phyloP scores from a whole-genome alignment of 2,797 vertebrate species.

The Valencia hispanica region DNA sequence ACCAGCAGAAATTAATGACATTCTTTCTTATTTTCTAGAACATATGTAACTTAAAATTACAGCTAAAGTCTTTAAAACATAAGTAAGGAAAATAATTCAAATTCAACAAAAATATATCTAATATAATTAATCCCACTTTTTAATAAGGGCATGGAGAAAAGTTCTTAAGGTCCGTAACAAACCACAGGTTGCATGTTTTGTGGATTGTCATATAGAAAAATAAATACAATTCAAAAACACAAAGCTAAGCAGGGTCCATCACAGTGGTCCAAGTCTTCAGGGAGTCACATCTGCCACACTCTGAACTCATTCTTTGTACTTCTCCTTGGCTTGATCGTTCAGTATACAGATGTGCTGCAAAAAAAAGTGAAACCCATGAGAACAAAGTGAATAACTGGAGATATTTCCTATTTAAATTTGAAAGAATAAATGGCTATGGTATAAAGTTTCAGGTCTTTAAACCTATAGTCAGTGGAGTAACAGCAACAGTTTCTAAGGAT shows the following conservation, averaged over 20 bases:
- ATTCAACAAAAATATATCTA: slow-evolving; percentile 42
- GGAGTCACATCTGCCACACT: slow-evolving; percentile 24
- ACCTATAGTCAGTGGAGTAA: neutral
- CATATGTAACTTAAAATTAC: slow-evolving; percentile 39
- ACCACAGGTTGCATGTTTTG: slow-evolving; percentile 53
- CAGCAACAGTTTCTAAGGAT: neutral
- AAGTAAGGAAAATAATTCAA: slow-evolving; percentile 53
- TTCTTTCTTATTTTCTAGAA: slow-evolving; percentile 15
- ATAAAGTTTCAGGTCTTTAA: neutral
- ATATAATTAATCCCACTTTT: slow-evolving; percentile 35
- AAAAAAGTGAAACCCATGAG: neutral
- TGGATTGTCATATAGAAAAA: slow-evolving; percentile 62
- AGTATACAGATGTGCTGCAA: slow-evolving; percentile 87
- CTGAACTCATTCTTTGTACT: slow-evolving; percentile 82
- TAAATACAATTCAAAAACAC: slow-evolving; percentile 64
- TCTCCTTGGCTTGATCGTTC: slow-evolving; percentile 85
- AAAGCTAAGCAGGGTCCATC: slow-evolving; percentile 58
- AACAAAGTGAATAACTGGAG: neutral
- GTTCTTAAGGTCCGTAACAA: slow-evolving; percentile 46
- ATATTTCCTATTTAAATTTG: neutral
- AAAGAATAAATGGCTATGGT: neutral
- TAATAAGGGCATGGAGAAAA: slow-evolving; percentile 30
- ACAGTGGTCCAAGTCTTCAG: slow-evolving; percentile 77
- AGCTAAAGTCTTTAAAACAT: slow-evolving; percentile 30
- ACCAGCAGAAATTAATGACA: slow-evolving; percentile 32